Evolutionary conservation across 2,888 invertebrate genomes (phyloP).

Genomic region (Drosophila parthenogenetica): DNA sequence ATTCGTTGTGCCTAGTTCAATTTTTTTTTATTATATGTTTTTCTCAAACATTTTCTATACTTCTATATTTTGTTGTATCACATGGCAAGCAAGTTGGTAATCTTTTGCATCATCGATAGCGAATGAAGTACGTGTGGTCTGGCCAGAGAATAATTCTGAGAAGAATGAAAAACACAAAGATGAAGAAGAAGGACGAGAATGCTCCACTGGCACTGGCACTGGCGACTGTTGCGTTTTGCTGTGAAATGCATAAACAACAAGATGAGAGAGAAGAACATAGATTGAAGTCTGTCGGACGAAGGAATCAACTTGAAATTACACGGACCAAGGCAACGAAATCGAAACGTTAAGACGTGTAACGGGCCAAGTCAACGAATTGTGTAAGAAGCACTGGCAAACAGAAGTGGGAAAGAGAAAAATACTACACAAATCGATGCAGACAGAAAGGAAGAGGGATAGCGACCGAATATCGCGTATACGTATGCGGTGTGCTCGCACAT

Average conservation of each 20-base stretch:
- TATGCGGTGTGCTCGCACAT: conserved; percentile 15
- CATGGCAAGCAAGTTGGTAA: conserved; percentile 75
- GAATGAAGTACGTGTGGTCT: conserved; percentile 71
- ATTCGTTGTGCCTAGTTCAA: background rate
- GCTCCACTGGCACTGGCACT: conserved; percentile 12
- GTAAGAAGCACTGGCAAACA: conserved; percentile 6
- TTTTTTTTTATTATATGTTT: background rate
- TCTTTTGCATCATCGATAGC: conserved; percentile 78
- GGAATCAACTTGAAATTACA: conserved; percentile 65
- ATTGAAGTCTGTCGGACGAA: conserved; percentile 30
- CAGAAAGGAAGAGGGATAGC: background rate
- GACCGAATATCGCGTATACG: conserved; percentile 21
- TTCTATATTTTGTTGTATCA: conserved; percentile 40
- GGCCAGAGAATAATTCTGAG: background rate
- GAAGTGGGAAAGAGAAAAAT: background rate
- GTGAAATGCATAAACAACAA: conserved; percentile 75
- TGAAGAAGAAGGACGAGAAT: background rate
- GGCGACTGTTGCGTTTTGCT: conserved; percentile 68
- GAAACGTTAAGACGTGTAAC: conserved; percentile 32
- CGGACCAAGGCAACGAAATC: conserved; percentile 32
- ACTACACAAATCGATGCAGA: background rate
- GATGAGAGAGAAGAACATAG: conserved; percentile 20
- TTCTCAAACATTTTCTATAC: conserved; percentile 17
- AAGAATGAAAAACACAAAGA: background rate
- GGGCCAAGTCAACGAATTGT: conserved; percentile 13